phyloP scores from a whole-genome alignment of 1,140 invertebrate genomes.

The Trinorchestia longiramus region DNA sequence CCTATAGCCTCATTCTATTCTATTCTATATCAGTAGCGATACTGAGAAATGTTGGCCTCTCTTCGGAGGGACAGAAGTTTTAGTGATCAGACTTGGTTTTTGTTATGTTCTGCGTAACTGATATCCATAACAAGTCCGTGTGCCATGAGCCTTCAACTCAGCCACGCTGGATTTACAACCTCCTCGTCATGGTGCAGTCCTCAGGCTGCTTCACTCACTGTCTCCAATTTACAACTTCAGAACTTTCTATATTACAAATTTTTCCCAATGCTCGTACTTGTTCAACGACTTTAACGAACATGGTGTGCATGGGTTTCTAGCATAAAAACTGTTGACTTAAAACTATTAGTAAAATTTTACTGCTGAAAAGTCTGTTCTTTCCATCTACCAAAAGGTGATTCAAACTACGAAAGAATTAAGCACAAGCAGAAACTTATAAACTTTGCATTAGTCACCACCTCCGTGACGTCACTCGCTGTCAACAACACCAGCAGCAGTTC shows the following conservation, averaged over 20 bases:
- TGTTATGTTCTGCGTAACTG: too few relatives aligned
- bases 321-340: background rate
- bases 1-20: background rate
- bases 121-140: too few relatives aligned
- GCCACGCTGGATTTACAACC: too few relatives aligned
- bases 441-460: background rate
- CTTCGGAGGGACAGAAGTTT: too few relatives aligned
- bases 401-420: background rate
- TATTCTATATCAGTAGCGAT: background rate
- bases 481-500: background rate
- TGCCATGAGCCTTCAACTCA: too few relatives aligned
- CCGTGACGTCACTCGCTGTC: background rate
- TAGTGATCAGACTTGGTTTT: too few relatives aligned
- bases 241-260: too few relatives aligned
- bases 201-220: too few relatives aligned
- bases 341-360: background rate
- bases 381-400: background rate
- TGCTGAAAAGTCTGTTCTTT: background rate
- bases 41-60: background rate
- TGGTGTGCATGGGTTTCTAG: background rate
- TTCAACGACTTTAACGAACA: background rate
- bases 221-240: too few relatives aligned
- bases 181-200: too few relatives aligned
- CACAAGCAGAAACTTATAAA: background rate
- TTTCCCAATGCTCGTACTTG: background rate